Percentiles rank a stretch among this genome's conserved stretches.
phyloP scores from a whole-genome alignment of 2,888 invertebrate species.

The Halictus quadricinctus region DNA sequence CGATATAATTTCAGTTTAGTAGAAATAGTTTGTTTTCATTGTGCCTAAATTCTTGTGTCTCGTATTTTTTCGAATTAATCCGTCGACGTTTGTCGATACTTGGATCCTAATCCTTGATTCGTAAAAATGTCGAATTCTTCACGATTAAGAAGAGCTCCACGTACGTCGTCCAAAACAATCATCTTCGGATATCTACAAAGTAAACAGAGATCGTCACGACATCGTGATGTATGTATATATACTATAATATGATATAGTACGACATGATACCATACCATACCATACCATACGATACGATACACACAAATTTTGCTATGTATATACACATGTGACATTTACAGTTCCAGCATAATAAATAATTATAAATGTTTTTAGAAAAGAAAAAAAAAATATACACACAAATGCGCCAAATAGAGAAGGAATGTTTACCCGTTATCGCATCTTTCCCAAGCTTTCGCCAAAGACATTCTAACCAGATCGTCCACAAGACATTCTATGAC shows the following conservation, averaged over 20 bases:
- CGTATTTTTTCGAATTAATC: constrained; percentile 15
- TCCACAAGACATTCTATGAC: constrained; percentile 76
- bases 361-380: constrained; percentile 29
- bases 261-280: neutral
- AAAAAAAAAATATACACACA: constrained; percentile 13
- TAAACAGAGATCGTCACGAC: constrained; percentile 33
- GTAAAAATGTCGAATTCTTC: constrained; percentile 80
- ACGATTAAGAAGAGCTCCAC: constrained; percentile 73
- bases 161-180: constrained; percentile 75
- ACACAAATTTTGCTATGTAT: neutral
- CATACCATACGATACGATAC: neutral
- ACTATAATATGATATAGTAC: neutral
- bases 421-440: constrained; percentile 70
- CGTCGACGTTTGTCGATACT: constrained; percentile 32
- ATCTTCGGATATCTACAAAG: constrained; percentile 70
- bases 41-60: constrained; percentile 1
- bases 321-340: constrained; percentile 16
- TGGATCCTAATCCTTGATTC: constrained; percentile 76
- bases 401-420: neutral
- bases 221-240: constrained; percentile 14
- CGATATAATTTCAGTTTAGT: constrained; percentile 16
- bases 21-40: neutral
- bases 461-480: constrained; percentile 75
- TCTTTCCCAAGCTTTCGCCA: constrained; percentile 77
- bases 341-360: constrained; percentile 5